Conservation (phyloP, 2,797 vertebrate genomes). For the Pteropus rufus region DNA sequence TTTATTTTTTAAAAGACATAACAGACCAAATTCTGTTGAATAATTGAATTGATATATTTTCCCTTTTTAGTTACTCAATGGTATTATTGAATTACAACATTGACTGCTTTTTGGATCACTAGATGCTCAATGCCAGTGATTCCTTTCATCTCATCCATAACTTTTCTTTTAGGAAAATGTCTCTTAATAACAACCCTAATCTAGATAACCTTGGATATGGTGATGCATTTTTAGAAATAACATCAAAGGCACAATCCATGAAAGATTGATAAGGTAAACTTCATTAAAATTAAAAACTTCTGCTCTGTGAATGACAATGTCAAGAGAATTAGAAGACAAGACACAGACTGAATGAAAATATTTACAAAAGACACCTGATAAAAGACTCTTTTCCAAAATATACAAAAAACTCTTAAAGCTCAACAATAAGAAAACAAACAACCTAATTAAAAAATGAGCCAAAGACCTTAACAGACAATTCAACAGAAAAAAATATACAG, state of each 20-base stretch:
- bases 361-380: background rate
- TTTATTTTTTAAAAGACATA: background rate
- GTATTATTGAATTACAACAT: background rate
- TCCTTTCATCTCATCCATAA: background rate
- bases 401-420: background rate
- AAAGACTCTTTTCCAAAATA: background rate
- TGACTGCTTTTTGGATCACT: background rate
- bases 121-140: background rate
- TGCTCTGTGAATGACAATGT: background rate
- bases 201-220: background rate
- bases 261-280: background rate
- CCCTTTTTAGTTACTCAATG: background rate
- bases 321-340: background rate
- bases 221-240: background rate
- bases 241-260: background rate
- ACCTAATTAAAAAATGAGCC: background rate
- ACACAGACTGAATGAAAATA: background rate
- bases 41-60: background rate
- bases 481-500: background rate
- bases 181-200: background rate
- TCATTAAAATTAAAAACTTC: background rate
- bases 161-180: background rate
- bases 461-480: background rate
- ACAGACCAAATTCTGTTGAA: background rate
- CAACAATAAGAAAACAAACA: background rate